These are phyloP conservation scores for Mantis religiosa DNA, from an alignment of 2,888 invertebrate genomes.

Conservation along the genomic window DNA sequence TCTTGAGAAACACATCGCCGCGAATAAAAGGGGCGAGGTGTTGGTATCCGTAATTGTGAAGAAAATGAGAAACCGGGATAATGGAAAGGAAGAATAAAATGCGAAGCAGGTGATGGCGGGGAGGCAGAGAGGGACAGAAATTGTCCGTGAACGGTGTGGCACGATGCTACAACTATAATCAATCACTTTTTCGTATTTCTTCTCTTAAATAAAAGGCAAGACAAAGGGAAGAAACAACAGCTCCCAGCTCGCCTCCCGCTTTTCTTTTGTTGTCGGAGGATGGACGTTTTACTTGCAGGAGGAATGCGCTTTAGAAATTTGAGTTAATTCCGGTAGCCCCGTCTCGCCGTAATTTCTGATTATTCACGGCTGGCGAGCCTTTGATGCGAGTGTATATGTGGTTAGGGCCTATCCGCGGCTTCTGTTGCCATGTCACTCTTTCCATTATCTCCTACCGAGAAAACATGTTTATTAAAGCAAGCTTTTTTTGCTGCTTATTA, in stretches of 20 bases:
- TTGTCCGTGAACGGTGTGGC: conserved; percentile 7
- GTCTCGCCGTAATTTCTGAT: conserved; percentile 28
- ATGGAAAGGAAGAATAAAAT: not conserved
- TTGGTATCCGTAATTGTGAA: conserved; percentile 10
- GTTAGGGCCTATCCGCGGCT: not conserved
- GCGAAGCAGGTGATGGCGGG: not conserved
- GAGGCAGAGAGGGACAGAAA: not conserved
- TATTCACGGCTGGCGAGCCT: conserved; percentile 21
- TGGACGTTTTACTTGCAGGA: not conserved
- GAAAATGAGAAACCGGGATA: conserved; percentile 5
- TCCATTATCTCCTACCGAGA: not conserved
- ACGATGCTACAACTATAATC: conserved; percentile 19
- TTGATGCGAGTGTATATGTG: not conserved
- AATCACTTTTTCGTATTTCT: conserved; percentile 23
- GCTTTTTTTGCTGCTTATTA: not conserved
- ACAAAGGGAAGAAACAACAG: not conserved
- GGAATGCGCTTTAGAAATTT: not conserved
- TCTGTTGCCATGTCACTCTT: not conserved
- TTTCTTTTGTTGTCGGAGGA: not conserved
- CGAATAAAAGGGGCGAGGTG: not conserved
- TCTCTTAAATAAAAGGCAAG: conserved; percentile 15
- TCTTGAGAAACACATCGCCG: not conserved
- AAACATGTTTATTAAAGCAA: not conserved
- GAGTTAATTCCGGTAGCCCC: conserved; percentile 28
- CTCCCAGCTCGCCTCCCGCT: not conserved